Evolutionary conservation across 2,113 vertebrate species (phyloP).

Genomic region (Scomber scombrus): DNA sequence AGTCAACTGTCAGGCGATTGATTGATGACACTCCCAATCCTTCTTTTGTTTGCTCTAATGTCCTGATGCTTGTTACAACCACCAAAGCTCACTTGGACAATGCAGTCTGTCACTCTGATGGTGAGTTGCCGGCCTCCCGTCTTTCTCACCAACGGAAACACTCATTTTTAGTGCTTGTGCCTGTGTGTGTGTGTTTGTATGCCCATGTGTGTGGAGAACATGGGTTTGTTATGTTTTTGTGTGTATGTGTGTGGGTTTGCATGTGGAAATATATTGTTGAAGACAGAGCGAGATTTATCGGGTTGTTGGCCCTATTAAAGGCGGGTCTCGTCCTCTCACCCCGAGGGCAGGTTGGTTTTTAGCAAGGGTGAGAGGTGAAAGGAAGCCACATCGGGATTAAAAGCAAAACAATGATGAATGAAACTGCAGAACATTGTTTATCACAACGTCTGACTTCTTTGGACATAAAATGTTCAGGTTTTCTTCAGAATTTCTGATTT

Average conservation of each 20-base stretch:
- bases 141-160: slow-evolving; percentile 74
- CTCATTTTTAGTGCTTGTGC: slow-evolving; percentile 65
- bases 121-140: slow-evolving; percentile 77
- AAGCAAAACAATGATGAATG: slow-evolving; percentile 85
- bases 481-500: neutral
- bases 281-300: slow-evolving; percentile 83
- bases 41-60: slow-evolving; percentile 96
- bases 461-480: neutral
- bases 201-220: neutral
- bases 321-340: slow-evolving; percentile 73
- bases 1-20: slow-evolving; percentile 95
- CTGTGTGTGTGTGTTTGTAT: slow-evolving; percentile 38
- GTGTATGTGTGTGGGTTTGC: slow-evolving; percentile 20
- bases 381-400: slow-evolving; percentile 63
- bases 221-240: slow-evolving; percentile 14
- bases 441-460: neutral
- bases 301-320: slow-evolving; percentile 86
- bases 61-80: slow-evolving; percentile 98
- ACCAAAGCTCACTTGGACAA: slow-evolving; percentile 94
- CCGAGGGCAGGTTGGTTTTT: slow-evolving; percentile 75
- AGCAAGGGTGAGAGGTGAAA: slow-evolving; percentile 55
- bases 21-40: slow-evolving; percentile 98
- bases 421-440: slow-evolving; percentile 50
- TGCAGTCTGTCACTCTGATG: slow-evolving; percentile 93
- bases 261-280: slow-evolving; percentile 70